These are phyloP conservation scores for Mythimna lalbum DNA, from an alignment of 2,888 invertebrate species.

Conservation along the genomic window DNA sequence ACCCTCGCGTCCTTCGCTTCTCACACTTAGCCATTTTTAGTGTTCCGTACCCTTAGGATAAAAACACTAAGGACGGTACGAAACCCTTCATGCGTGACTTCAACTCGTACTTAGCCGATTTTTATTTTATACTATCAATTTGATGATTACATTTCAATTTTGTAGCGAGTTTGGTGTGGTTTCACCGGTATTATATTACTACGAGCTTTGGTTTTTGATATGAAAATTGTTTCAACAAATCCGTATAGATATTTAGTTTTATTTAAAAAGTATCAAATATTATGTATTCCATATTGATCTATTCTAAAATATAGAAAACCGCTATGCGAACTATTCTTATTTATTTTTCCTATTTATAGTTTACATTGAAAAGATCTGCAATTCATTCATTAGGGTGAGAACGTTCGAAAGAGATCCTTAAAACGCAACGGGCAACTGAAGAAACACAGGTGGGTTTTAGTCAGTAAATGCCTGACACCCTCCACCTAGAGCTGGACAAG, in stretches of 20 bases:
- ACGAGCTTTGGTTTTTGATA: background rate
- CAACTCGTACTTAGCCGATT: background rate
- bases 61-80: too few relatives aligned
- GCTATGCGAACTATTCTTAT: background rate
- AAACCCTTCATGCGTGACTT: too few relatives aligned
- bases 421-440: too few relatives aligned
- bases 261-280: background rate
- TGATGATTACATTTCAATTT: slow-evolving; percentile 49
- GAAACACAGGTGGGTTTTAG: too few relatives aligned
- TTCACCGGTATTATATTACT: background rate
- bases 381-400: background rate
- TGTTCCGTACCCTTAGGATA: too few relatives aligned
- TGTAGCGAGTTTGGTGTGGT: slow-evolving; percentile 4
- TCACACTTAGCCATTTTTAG: too few relatives aligned
- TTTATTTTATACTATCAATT: slow-evolving; percentile 49
- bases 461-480: too few relatives aligned
- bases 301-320: background rate
- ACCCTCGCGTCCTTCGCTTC: too few relatives aligned
- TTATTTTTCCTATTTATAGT: too few relatives aligned
- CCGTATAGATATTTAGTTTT: background rate
- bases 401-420: too few relatives aligned
- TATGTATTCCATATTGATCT: background rate
- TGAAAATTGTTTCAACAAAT: background rate
- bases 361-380: background rate
- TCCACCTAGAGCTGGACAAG: too few relatives aligned